phyloP scores from a whole-genome alignment of 2,113 vertebrate genomes.

The Hippotragus niger region DNA sequence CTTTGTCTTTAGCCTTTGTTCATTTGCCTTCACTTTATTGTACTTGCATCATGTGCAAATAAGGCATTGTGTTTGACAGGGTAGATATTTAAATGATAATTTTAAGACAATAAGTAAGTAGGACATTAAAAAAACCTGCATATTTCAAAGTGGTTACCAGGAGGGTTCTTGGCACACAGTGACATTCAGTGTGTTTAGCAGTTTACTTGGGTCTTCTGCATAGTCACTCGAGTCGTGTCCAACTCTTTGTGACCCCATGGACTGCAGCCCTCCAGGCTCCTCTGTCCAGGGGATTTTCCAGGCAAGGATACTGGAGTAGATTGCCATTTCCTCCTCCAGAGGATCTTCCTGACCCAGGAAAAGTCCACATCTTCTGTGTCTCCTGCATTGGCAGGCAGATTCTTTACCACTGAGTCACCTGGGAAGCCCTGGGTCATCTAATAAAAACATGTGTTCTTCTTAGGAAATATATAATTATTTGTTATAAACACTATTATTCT shows the following conservation, averaged over 20 bases:
- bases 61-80: conserved; percentile 7
- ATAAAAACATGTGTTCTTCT: background rate
- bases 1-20: conserved; percentile 23
- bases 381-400: background rate
- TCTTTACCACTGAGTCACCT: background rate
- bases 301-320: background rate
- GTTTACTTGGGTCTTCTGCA: background rate
- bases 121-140: background rate
- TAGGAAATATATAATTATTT: background rate
- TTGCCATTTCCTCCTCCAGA: background rate
- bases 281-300: background rate
- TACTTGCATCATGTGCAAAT: background rate
- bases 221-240: background rate
- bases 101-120: background rate
- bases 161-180: background rate
- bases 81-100: conserved; percentile 6
- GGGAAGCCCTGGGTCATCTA: background rate
- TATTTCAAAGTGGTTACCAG: background rate
- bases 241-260: background rate
- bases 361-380: background rate
- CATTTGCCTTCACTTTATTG: conserved; percentile 28
- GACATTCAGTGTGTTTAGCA: background rate
- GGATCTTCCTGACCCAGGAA: background rate
- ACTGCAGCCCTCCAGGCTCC: background rate
- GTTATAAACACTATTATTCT: background rate